These are phyloP conservation scores for Daboia siamensis DNA, from an alignment of 2,113 vertebrate genomes.

Conservation along the genomic window DNA sequence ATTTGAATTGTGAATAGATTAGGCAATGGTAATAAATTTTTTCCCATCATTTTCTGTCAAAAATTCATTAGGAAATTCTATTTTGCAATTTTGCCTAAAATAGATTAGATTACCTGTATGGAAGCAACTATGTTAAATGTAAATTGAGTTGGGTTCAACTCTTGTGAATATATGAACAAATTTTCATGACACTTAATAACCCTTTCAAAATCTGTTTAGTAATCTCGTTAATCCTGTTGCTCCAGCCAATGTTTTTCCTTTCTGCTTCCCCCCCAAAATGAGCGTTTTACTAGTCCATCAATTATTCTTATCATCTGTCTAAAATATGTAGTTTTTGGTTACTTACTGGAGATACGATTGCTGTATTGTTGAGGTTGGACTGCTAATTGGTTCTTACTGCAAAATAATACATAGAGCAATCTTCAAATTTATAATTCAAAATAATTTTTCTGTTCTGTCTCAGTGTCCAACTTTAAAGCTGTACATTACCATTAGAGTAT, in stretches of 20 bases:
- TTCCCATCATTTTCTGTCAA: neutral
- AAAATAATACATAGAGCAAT: neutral
- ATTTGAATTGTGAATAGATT: neutral
- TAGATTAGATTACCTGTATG: neutral
- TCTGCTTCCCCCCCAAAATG: neutral
- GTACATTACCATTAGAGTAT: neutral
- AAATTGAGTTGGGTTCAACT: neutral
- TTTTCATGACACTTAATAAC: neutral
- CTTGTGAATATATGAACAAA: neutral
- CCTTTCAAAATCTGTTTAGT: neutral
- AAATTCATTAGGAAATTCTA: neutral
- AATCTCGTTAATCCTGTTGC: neutral
- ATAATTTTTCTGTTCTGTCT: neutral
- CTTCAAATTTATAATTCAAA: neutral
- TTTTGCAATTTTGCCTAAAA: neutral
- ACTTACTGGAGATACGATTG: neutral
- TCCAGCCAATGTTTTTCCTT: neutral
- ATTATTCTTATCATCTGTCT: neutral
- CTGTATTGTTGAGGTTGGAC: neutral
- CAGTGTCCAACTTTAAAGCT: neutral
- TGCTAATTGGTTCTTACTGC: neutral
- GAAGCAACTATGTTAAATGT: neutral
- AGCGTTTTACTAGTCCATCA: neutral
- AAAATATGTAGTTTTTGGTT: neutral
- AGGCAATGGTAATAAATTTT: neutral